These are phyloP conservation scores for Chloebia gouldiae DNA, from an alignment of 2,113 vertebrate genomes.

Conservation along the genomic window DNA sequence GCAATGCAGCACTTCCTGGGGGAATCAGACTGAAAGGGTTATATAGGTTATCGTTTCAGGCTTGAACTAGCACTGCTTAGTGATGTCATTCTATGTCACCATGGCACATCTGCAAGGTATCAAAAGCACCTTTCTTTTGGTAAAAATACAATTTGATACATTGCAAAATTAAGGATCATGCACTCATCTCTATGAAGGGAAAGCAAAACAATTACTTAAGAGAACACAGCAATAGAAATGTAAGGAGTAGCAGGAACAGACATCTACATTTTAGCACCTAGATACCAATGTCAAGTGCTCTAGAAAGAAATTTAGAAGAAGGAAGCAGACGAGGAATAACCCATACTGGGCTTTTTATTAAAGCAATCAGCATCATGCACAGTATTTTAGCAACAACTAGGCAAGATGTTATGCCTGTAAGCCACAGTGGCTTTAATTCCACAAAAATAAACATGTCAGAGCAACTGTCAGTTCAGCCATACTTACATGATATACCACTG, in stretches of 20 bases:
- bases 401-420: background rate
- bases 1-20: background rate
- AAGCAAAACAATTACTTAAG: background rate
- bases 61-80: background rate
- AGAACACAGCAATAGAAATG: background rate
- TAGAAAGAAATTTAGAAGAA: background rate
- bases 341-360: background rate
- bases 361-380: background rate
- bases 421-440: background rate
- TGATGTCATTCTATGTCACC: background rate
- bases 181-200: background rate
- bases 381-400: background rate
- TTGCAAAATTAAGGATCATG: background rate
- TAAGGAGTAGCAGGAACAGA: background rate
- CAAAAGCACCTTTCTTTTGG: background rate
- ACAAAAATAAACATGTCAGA: background rate
- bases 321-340: background rate
- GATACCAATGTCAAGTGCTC: background rate
- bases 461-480: background rate
- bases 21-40: background rate
- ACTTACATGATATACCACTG: background rate
- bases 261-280: slow-evolving; percentile 14
- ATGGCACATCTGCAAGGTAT: background rate
- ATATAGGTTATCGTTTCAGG: background rate
- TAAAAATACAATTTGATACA: background rate